Conservation (phyloP, 2,888 invertebrate species). For the Erebia ligea region DNA sequence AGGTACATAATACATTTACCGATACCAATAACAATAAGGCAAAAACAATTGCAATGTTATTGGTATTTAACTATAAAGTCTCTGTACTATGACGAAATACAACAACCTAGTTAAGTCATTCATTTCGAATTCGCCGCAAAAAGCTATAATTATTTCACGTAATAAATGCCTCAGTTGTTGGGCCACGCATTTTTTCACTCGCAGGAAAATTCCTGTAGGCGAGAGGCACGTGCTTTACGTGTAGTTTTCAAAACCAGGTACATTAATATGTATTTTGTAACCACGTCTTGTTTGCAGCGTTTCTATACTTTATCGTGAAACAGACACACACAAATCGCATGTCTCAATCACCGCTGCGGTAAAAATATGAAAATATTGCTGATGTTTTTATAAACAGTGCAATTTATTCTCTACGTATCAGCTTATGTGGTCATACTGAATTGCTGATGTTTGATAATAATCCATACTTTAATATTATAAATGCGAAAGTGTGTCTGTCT, state of each 20-base stretch:
- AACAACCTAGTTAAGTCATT: conserved; percentile 1
- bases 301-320: neutral
- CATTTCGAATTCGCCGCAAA: neutral
- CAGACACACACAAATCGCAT: no score
- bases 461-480: no score
- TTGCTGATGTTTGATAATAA: no score
- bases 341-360: no score
- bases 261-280: neutral
- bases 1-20: no score
- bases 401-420: no score
- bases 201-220: neutral
- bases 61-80: neutral
- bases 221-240: neutral
- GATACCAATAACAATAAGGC: no score
- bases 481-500: no score
- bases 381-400: no score
- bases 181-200: neutral
- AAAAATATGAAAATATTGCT: no score
- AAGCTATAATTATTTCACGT: conserved; percentile 2
- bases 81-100: neutral
- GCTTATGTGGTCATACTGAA: no score
- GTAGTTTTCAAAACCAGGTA: neutral
- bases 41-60: no score
- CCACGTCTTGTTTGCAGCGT: neutral
- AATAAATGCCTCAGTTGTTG: neutral